phyloP scores from a whole-genome alignment of 2,888 invertebrate species.

The Drosophila melanocephala region DNA sequence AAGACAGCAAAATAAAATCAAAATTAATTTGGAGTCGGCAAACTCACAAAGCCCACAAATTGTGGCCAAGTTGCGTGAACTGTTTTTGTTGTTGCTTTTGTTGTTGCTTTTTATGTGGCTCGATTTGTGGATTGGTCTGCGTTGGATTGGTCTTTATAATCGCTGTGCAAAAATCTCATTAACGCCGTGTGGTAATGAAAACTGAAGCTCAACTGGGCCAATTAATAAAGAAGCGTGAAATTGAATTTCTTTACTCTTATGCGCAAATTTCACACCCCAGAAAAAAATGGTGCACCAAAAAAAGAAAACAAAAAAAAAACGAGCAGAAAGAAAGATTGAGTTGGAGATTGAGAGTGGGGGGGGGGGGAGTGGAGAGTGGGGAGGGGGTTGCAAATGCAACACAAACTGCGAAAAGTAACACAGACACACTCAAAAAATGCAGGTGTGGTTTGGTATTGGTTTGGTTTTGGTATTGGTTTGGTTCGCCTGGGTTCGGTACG shows the following conservation, averaged over 20 bases:
- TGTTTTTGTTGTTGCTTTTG: not conserved
- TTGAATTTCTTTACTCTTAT: conserved; percentile 73
- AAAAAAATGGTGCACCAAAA: conserved; percentile 40
- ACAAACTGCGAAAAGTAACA: conserved; percentile 70
- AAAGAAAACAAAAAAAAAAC: not conserved
- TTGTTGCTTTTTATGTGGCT: not conserved
- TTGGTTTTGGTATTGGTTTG: conserved; percentile 1
- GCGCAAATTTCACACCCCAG: conserved; percentile 74
- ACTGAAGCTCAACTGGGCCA: conserved; percentile 59
- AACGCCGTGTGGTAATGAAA: conserved; percentile 40
- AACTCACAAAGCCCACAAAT: conserved; percentile 42
- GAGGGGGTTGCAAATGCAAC: conserved; percentile 11
- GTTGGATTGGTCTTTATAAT: conserved; percentile 47
- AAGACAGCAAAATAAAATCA: conserved; percentile 25
- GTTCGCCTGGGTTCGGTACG: conserved; percentile 13
- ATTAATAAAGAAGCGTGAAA: conserved; percentile 81
- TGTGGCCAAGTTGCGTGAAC: conserved; percentile 3
- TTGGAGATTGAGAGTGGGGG: not conserved
- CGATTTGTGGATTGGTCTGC: not conserved
- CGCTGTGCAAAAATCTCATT: conserved; percentile 74
- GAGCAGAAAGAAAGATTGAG: conserved; percentile 25
- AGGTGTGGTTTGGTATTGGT: conserved; percentile 57
- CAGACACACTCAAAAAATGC: conserved; percentile 47
- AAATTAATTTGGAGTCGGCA: conserved; percentile 49
- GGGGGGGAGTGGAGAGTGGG: not conserved